Evolutionary conservation across 2,113 vertebrate genomes (phyloP), one percentile per base, ranked within the genome.

Genomic region (Anser brachyrhynchus): DNA sequence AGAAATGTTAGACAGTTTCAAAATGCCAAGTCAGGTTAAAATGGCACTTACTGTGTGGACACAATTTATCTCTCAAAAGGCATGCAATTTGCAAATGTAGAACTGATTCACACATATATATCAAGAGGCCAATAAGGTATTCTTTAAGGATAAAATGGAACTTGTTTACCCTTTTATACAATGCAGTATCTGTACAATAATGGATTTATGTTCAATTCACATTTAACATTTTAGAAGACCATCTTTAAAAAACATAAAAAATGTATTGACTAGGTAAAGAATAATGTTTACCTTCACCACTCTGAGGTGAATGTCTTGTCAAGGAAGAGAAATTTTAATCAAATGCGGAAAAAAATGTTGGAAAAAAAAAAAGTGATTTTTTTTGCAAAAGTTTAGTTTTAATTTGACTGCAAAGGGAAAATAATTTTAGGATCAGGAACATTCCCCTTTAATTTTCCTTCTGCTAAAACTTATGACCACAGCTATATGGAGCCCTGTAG

Each of bases 21-120:
- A 92, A 92, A 87, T 78, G 84, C 39, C 81, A 92, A 89, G 20
- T 9, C 44, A 44, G 58, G 84, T 93, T 65, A 52, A 95, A 86
- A 72, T 75, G 61, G 15, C 35, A 57, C 5, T 8, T 55, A 19
- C 6, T 69, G 4, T 65, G 64, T 13, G 39, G 57, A 72, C 22
- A 81, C 8, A 65, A 65, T 87, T 87, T 59, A 29, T 26, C 18
- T 86, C 55, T 67, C 57, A 64, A 87, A 89, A 87, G 46, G 29
- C 26, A 84, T 28, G 23, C 15, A 55, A 10, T 44, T 89, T 66
- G 11, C 41, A 94, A 84, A 80, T 71, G 44, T 5, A 21, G 22
- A 29, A 54, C 39, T 76, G 23, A 57, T 71, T 75, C 46, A 75
- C 64, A 17, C 25, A 39, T 74, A 55, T 37, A 5, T 62, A 72